Evolutionary conservation across 2,888 invertebrate genomes (phyloP).

Genomic region (Meta bourneti): DNA sequence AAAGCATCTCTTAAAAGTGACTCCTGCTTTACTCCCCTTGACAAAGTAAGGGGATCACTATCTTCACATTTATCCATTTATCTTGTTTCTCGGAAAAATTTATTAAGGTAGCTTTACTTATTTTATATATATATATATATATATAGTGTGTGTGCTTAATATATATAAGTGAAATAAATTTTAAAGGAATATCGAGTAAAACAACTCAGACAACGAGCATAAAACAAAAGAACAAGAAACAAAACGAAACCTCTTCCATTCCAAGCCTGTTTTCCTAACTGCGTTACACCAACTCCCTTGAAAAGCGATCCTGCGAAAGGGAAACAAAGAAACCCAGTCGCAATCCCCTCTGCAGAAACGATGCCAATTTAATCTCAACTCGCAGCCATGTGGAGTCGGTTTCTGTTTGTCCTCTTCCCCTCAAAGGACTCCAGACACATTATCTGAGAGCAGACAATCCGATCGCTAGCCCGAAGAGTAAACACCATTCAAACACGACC

Average conservation of each 20-base stretch:
- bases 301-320: slow-evolving; percentile 16
- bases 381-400: slow-evolving; percentile 24
- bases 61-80: too few species aligned
- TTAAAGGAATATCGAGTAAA: too few species aligned
- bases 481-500: slow-evolving; percentile 18
- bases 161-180: too few species aligned
- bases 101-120: too few species aligned
- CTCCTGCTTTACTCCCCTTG: too few species aligned
- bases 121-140: too few species aligned
- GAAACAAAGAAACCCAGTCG: slow-evolving; percentile 27
- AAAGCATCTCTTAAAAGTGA: too few species aligned
- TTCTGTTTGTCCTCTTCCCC: slow-evolving; percentile 33
- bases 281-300: background rate
- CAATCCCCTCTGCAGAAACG: slow-evolving; percentile 9
- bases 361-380: slow-evolving; percentile 37
- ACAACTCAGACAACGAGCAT: background rate
- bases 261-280: slow-evolving; percentile 21
- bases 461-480: slow-evolving; percentile 29
- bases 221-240: background rate
- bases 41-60: too few species aligned
- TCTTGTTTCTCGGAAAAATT: too few species aligned
- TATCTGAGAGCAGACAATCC: slow-evolving; percentile 39
- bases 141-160: too few species aligned
- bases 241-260: background rate
- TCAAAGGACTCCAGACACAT: slow-evolving; percentile 14